A percentile compares a stretch with the other conserved stretches of the same genome.
Conservation (phyloP, 2,113 vertebrate species). For the Nothobranchius furzeri region DNA sequence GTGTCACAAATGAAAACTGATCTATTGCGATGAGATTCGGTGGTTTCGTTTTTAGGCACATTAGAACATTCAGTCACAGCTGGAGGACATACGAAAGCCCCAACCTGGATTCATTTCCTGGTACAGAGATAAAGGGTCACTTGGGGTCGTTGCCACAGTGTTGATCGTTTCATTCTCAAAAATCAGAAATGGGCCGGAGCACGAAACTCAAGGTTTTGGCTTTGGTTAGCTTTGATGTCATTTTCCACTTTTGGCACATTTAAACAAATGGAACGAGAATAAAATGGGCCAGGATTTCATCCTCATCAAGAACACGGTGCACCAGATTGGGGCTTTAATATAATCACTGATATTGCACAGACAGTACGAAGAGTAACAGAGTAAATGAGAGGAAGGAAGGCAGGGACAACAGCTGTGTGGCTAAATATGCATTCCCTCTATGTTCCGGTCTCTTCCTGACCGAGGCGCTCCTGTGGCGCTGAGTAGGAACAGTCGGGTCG, state of each 20-base stretch:
- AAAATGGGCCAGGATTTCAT: too few species aligned
- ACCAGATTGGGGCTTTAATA: slow-evolving; percentile 44
- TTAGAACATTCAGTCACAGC: slow-evolving; percentile 59
- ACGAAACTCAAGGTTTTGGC: too few species aligned
- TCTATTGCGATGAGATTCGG: slow-evolving; percentile 24
- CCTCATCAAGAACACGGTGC: not conserved
- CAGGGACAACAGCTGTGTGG: not conserved
- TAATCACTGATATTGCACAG: slow-evolving; percentile 31
- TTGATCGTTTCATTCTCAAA: too few species aligned
- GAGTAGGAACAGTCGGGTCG: slow-evolving; percentile 71
- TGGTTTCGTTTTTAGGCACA: slow-evolving; percentile 63
- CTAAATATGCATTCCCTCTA: slow-evolving; percentile 6
- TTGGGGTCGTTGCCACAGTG: not conserved
- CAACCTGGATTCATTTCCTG: slow-evolving; percentile 25
- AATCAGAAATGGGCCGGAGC: too few species aligned
- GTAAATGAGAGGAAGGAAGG: slow-evolving; percentile 47
- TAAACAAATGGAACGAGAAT: too few species aligned
- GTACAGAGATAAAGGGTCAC: not conserved
- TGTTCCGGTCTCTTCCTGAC: slow-evolving; percentile 55
- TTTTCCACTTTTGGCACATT: too few species aligned
- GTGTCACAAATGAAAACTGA: slow-evolving; percentile 19
- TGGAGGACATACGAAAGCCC: slow-evolving; percentile 50
- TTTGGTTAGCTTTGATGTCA: too few species aligned
- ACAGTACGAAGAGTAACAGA: slow-evolving; percentile 25
- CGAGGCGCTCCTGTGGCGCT: slow-evolving; percentile 50